phyloP scores from a whole-genome alignment of 2,113 vertebrate genomes.

The Ramphastos sulfuratus region DNA sequence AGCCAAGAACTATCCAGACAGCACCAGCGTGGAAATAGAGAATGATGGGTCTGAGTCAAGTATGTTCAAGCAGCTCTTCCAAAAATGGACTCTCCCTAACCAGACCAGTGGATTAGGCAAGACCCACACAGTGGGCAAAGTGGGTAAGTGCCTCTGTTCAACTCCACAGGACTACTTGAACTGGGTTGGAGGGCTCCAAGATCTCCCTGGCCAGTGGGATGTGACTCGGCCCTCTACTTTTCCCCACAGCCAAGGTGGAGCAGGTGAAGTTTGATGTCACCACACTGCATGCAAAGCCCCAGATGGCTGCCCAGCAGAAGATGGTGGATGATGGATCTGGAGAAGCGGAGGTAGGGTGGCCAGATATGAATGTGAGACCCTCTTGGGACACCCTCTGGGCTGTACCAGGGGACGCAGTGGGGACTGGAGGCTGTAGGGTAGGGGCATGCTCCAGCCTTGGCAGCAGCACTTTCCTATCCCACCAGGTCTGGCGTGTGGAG shows the following conservation, averaged over 20 bases:
- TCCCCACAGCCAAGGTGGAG: constrained; percentile 82
- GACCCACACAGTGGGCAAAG: constrained; percentile 75
- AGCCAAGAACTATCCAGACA: constrained; percentile 82
- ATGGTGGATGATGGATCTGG: constrained; percentile 89
- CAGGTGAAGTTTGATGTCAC: constrained; percentile 86
- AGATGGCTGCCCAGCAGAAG: constrained; percentile 84
- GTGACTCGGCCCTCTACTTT: not conserved
- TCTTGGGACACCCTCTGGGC: accelerated
- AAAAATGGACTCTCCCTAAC: constrained; percentile 82
- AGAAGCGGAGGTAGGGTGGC: constrained; percentile 61
- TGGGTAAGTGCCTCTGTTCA: constrained; percentile 73
- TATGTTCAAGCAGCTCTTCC: constrained; percentile 86
- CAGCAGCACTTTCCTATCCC: not conserved
- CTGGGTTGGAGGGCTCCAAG: not conserved
- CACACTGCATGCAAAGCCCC: constrained; percentile 80
- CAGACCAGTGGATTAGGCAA: constrained; percentile 78
- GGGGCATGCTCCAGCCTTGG: not conserved
- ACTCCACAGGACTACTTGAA: accelerated
- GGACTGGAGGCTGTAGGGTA: too few species aligned
- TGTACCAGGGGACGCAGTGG: accelerated
- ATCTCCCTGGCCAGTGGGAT: accelerated
- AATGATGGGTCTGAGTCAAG: constrained; percentile 85
- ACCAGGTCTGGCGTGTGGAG: constrained; percentile 86
- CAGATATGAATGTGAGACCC: accelerated
- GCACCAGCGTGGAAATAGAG: constrained; percentile 79